Conservation (phyloP, 37 sponge, comb jelly and placozoan genomes). For the Halisarca cf. caerulea region DNA sequence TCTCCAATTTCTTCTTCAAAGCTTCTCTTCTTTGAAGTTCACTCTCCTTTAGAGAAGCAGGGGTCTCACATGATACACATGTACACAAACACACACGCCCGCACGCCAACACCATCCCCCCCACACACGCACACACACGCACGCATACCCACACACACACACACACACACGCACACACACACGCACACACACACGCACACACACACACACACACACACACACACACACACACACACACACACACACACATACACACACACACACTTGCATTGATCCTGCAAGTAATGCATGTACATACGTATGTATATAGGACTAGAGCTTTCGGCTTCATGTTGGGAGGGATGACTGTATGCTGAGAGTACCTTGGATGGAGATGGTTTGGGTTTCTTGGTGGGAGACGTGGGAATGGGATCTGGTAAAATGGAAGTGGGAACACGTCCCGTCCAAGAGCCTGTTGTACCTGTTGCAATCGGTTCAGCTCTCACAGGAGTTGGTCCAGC, state of each 20-base stretch:
- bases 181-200: too few species aligned
- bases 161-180: not conserved
- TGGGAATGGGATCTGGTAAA: constrained; percentile 28
- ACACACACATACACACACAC: not conserved
- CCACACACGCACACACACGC: too few species aligned
- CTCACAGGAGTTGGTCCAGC: too few species aligned
- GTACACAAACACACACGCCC: not conserved
- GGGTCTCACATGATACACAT: not conserved
- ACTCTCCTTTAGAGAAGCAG: not conserved
- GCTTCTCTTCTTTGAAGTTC: constrained; percentile 50
- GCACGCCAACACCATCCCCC: too few species aligned
- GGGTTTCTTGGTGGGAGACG: constrained; percentile 40
- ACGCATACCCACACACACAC: not conserved
- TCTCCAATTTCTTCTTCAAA: constrained; percentile 67
- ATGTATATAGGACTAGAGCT: not conserved
- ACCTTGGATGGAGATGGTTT: constrained; percentile 21
- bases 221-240: not conserved
- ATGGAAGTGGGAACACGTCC: constrained; percentile 54
- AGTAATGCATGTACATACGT: not conserved
- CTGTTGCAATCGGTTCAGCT: not conserved
- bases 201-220: not conserved
- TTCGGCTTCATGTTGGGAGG: not conserved
- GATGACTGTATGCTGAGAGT: too few species aligned
- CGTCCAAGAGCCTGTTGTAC: constrained; percentile 47
- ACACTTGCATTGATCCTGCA: not conserved